phyloP scores from a whole-genome alignment of 2,888 invertebrate genomes.

The Aphidius colemani region DNA sequence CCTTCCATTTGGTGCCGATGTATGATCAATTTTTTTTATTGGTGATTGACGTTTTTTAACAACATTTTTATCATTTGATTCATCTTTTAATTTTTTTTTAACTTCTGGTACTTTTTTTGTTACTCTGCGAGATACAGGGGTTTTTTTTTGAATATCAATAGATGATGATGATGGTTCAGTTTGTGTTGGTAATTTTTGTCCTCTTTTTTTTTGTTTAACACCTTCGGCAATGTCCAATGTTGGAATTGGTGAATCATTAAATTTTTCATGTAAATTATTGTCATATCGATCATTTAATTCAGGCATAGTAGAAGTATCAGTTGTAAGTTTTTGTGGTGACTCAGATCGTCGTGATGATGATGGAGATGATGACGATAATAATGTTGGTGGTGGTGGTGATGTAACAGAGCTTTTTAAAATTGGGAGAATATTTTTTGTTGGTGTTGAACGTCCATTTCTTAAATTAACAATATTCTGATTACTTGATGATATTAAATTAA shows the following conservation, averaged over 20 bases:
- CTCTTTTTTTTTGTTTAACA: not conserved
- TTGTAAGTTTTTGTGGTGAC: not conserved
- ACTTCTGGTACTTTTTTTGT: conserved; percentile 6
- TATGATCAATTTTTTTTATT: too few species aligned
- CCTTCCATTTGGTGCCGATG: too few species aligned
- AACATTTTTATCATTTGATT: not conserved
- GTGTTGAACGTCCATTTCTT: too few species aligned
- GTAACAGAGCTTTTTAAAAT: too few species aligned
- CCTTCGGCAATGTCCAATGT: conserved; percentile 8
- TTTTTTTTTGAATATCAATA: conserved; percentile 19
- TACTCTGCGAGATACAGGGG: conserved; percentile 7
- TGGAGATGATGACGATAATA: not conserved
- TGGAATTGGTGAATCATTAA: conserved; percentile 2
- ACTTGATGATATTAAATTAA: not conserved
- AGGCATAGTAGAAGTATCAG: too few species aligned
- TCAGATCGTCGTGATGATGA: too few species aligned
- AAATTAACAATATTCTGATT: not conserved
- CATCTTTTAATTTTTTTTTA: not conserved
- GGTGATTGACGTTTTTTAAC: too few species aligned
- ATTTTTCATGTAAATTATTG: conserved; percentile 5
- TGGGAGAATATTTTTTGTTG: too few species aligned
- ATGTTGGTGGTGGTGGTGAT: conserved; percentile 13
- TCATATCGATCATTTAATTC: conserved; percentile 5
- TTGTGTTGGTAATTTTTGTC: not conserved
- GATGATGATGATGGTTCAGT: not conserved